Percentiles rank a stretch among this genome's conserved stretches.
Conservation (phyloP, 1,140 invertebrate genomes). For the Aradophagus sp. region DNA sequence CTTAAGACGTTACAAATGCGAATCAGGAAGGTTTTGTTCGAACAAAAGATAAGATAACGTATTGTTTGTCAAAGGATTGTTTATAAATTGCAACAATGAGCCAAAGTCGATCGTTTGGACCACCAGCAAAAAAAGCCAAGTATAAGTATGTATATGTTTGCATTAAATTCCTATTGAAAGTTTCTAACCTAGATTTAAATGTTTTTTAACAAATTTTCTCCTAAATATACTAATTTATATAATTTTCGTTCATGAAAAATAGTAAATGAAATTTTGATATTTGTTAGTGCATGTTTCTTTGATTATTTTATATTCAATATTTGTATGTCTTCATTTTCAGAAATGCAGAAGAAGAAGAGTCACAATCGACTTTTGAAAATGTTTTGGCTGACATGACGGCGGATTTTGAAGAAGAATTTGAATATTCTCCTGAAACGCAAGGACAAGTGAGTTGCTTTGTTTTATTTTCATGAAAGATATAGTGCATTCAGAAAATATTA, state of each 20-base stretch:
- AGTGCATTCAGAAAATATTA: too few relatives aligned
- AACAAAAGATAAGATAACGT: background rate
- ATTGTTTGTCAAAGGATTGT: slow-evolving; percentile 3
- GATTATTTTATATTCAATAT: too few relatives aligned
- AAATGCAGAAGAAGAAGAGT: slow-evolving; percentile 73
- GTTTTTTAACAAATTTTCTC: too few relatives aligned
- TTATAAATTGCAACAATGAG: slow-evolving; percentile 43
- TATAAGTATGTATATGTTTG: slow-evolving; percentile 46
- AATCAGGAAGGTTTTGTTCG: background rate
- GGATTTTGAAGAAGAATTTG: slow-evolving; percentile 74
- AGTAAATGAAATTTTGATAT: too few relatives aligned
- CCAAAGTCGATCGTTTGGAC: slow-evolving; percentile 32
- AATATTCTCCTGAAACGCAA: slow-evolving; percentile 63
- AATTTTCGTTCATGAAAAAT: too few relatives aligned
- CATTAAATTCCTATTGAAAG: background rate
- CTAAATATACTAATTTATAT: too few relatives aligned
- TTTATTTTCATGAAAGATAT: slow-evolving; percentile 6
- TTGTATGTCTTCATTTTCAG: slow-evolving; percentile 1
- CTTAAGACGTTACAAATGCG: background rate
- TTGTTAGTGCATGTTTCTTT: too few relatives aligned
- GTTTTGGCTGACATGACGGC: slow-evolving; percentile 77
- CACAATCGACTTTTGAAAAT: slow-evolving; percentile 78
- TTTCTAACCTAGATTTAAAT: slow-evolving; percentile 16
- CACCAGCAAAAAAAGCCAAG: slow-evolving; percentile 59
- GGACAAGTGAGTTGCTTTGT: slow-evolving; percentile 60